These are phyloP conservation scores for Pherbina coryleti DNA, from an alignment of 2,888 invertebrate species.

Conservation along the genomic window DNA sequence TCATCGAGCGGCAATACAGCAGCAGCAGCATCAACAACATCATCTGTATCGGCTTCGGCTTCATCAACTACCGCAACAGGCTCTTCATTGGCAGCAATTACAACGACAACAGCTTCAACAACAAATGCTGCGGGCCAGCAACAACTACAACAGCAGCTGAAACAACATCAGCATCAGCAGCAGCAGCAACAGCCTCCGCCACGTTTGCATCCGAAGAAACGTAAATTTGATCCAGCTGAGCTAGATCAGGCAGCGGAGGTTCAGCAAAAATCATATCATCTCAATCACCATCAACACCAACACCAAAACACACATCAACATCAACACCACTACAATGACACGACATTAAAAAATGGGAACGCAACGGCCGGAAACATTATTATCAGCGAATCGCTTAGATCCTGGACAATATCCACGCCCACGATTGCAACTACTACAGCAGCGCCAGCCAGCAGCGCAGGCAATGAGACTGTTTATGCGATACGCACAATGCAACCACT, in stretches of 20 bases:
- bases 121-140: conserved; percentile 74
- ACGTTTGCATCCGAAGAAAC: conserved; percentile 91
- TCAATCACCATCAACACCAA: conserved; percentile 52
- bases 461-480: conserved; percentile 53
- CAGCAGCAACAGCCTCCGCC: conserved; percentile 70
- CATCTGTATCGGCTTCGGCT: conserved; percentile 68
- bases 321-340: conserved; percentile 48
- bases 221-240: conserved; percentile 72
- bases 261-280: conserved; percentile 50
- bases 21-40: conserved; percentile 65
- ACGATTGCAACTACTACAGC: conserved; percentile 40
- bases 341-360: conserved; percentile 57
- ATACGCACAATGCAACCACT: conserved; percentile 53
- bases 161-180: conserved; percentile 65
- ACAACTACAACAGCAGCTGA: conserved; percentile 70
- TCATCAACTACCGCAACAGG: conserved; percentile 45
- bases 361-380: conserved; percentile 38
- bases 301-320: conserved; percentile 45
- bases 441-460: conserved; percentile 14
- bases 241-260: conserved; percentile 64
- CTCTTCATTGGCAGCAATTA: conserved; percentile 70
- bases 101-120: conserved; percentile 78
- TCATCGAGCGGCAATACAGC: conserved; percentile 76
- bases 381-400: conserved; percentile 29
- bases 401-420: conserved; percentile 23